Evolutionary conservation across 2,113 vertebrate species (phyloP), one percentile per base, ranked within the genome.

Genomic region (Rhabdomys dilectus): DNA sequence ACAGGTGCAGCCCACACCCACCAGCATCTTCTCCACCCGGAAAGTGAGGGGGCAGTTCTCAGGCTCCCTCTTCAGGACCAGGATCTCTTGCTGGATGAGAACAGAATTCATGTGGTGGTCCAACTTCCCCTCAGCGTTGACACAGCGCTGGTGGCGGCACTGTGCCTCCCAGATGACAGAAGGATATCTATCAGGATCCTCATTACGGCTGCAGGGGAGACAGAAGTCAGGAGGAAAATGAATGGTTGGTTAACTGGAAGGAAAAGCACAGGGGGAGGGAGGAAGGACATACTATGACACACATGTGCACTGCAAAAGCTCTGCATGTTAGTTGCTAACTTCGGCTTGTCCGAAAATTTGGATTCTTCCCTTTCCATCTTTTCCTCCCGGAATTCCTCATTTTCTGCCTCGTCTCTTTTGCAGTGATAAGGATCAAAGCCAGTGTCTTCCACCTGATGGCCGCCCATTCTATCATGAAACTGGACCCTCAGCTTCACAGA

Each of bases 1-100:
- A 0, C 99, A 99, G 0, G 99, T 99, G 48, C 99, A 99, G 58
- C 98, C 99, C 86, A 99, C 98, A 0, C 98, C 96, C 82, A 99
- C 97, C 0, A 87, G 5, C 62, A 98, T 98, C 97, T 98, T 98
- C 96, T 98, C 98, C 94, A 99, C 11, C 5, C 31, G 88, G 97
- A 98, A 99, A 6, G 97, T 95, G 0, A 96, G 91, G 0, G 98
- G 93, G 51, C 98, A 98, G 88, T 94, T 96, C 21, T 4, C 97
- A 68, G 92, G 36, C 53, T 98, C 96, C 58, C 98, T 97, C 8
- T 89, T 94, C 53, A 99, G 98, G 0, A 99, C 98, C 0, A 99
- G 97, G 95, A 99, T 98, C 98, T 99, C 98, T 80, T 98, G 98
- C 11, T 2, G n/a, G 94, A 99, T 98, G 91, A 98, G 78, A 7